Evolutionary conservation across 2,888 invertebrate genomes (phyloP).

Genomic region (Eudemis profundana): DNA sequence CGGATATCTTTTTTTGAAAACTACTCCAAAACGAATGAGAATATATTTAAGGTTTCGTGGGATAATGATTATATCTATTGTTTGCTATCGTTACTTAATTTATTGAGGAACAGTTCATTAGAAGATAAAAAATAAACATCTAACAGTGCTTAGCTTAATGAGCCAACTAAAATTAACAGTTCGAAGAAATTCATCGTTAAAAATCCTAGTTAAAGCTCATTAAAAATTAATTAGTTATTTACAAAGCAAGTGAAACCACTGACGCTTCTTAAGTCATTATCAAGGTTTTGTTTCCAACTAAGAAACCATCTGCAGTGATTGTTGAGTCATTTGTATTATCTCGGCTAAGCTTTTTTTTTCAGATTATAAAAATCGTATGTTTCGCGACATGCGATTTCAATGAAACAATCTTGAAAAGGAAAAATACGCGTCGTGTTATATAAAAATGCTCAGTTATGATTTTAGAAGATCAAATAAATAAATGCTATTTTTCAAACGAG

Average conservation of each 20-base stretch:
- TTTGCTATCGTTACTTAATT: background rate
- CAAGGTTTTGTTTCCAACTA: slow-evolving; percentile 16
- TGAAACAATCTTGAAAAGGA: no score
- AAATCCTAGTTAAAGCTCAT: slow-evolving; percentile 15
- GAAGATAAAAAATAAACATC: background rate
- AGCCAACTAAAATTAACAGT: slow-evolving; percentile 3
- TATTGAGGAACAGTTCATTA: background rate
- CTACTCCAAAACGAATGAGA: no score
- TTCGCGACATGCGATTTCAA: no score
- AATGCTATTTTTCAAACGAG: no score
- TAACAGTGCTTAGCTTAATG: slow-evolving; percentile 11
- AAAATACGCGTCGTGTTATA: no score
- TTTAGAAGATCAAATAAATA: no score
- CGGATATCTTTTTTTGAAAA: no score
- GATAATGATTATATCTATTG: background rate
- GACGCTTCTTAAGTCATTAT: slow-evolving; percentile 17
- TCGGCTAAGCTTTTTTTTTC: no score
- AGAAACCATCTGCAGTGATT: background rate
- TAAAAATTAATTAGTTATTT: slow-evolving; percentile 31
- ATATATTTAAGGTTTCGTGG: no score
- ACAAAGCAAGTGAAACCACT: slow-evolving; percentile 27
- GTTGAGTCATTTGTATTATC: background rate
- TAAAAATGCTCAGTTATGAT: no score
- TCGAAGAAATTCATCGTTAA: slow-evolving; percentile 10
- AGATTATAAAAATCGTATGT: no score